A percentile compares a stretch with the other conserved stretches of the same genome.
These are phyloP conservation scores for Edolisoma coerulescens DNA, from an alignment of 2,113 vertebrate species.

Conservation along the genomic window DNA sequence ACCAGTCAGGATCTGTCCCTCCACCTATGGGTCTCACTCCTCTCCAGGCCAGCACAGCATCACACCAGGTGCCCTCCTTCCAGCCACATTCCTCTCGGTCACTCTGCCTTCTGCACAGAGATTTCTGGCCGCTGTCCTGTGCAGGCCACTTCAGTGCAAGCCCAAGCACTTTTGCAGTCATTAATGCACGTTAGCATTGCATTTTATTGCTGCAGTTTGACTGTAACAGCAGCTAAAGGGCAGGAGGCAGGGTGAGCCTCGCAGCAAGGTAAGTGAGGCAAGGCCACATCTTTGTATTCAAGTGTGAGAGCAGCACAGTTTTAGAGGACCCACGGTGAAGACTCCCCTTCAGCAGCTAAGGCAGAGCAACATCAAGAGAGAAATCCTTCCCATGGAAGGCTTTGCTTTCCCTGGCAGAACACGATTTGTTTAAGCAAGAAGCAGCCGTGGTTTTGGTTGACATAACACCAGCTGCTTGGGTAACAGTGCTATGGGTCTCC, in stretches of 20 bases:
- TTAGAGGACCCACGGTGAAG: not conserved
- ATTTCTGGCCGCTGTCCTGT: not conserved
- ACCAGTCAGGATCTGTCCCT: not conserved
- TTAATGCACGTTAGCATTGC: accelerated
- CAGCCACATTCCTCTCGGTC: not conserved
- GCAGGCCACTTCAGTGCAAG: not conserved
- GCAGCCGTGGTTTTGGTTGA: not conserved
- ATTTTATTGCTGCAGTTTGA: not conserved
- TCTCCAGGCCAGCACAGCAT: not conserved
- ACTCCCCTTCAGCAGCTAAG: not conserved
- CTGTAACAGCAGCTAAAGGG: not conserved
- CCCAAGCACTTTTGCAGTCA: not conserved
- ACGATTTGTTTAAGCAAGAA: not conserved
- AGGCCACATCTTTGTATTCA: not conserved
- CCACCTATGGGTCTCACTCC: not conserved
- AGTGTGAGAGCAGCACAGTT: not conserved
- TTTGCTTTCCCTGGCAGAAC: not conserved
- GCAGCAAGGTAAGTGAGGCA: not conserved
- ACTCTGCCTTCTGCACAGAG: no score
- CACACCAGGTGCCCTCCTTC: not conserved
- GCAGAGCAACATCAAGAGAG: not conserved
- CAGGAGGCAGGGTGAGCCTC: not conserved
- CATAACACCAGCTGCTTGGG: not conserved
- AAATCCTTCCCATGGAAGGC: not conserved
- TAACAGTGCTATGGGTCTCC: not conserved